Percentiles rank a stretch among this genome's conserved stretches.
phyloP scores from a whole-genome alignment of 2,888 invertebrate genomes.

The Vandiemenella viatica region DNA sequence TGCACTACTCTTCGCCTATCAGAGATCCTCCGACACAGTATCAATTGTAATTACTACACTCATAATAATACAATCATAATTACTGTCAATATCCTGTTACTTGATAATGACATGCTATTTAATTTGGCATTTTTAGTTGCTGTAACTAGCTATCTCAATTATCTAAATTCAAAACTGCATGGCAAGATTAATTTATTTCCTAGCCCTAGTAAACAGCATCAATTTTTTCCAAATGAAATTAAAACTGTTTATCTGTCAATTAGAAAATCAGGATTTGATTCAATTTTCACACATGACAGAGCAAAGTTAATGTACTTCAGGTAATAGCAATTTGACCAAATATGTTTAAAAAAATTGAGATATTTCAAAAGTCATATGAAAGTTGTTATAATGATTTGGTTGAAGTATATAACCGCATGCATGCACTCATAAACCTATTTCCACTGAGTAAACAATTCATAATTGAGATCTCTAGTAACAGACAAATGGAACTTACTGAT shows the following conservation, averaged over 20 bases:
- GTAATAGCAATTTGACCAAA: neutral
- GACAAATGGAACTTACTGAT: neutral
- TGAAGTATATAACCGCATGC: neutral
- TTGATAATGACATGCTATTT: neutral
- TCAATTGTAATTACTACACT: too few species aligned
- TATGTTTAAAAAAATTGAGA: neutral
- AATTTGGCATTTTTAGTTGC: neutral
- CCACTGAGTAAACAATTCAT: neutral
- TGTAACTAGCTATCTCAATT: neutral
- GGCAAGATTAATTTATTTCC: neutral
- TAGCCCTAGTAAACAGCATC: neutral
- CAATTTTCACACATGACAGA: neutral
- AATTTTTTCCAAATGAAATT: neutral
- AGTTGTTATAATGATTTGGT: neutral
- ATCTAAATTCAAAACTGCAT: neutral
- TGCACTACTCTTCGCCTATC: too few species aligned
- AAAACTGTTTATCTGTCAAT: neutral
- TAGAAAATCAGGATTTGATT: neutral
- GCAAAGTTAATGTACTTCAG: neutral
- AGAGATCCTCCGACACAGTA: too few species aligned
- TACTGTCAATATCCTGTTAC: too few species aligned
- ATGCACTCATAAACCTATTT: neutral
- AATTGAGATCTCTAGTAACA: neutral
- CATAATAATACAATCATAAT: too few species aligned
- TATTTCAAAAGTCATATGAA: neutral